A percentile compares a stretch with the other conserved stretches of the same genome.
Conservation (phyloP, 2,797 vertebrate species). For the Smutsia gigantea region DNA sequence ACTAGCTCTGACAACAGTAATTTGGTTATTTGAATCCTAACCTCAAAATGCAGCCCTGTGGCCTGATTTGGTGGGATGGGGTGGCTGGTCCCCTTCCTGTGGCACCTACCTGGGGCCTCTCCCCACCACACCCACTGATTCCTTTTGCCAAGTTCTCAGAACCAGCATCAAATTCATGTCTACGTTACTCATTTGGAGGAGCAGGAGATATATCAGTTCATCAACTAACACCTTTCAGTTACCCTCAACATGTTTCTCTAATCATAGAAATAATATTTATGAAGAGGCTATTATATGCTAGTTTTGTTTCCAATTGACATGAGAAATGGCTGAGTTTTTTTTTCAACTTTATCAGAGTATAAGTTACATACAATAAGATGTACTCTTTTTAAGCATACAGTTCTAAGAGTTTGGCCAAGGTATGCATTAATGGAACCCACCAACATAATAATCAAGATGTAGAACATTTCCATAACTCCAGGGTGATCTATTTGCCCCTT, state of each 20-base stretch:
- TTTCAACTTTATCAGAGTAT: neutral
- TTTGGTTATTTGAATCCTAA: neutral
- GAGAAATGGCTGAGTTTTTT: neutral
- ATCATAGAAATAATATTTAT: neutral
- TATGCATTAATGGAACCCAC: neutral
- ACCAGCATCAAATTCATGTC: neutral
- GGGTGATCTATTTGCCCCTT: neutral
- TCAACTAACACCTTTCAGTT: neutral
- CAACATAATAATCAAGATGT: neutral
- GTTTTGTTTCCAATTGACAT: neutral
- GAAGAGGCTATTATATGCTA: neutral
- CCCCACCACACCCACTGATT: neutral
- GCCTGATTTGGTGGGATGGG: no score
- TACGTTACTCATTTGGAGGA: neutral
- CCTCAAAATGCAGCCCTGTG: neutral
- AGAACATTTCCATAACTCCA: neutral
- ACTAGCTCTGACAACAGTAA: neutral
- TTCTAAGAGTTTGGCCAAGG: neutral
- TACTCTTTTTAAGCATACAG: neutral
- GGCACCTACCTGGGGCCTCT: neutral
- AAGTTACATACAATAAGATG: neutral
- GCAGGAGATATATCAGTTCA: neutral
- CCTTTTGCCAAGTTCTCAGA: neutral
- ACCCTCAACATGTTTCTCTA: neutral
- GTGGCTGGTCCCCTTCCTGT: neutral